Conservation (phyloP, 2,113 vertebrate genomes). For the Mastomys coucha region DNA sequence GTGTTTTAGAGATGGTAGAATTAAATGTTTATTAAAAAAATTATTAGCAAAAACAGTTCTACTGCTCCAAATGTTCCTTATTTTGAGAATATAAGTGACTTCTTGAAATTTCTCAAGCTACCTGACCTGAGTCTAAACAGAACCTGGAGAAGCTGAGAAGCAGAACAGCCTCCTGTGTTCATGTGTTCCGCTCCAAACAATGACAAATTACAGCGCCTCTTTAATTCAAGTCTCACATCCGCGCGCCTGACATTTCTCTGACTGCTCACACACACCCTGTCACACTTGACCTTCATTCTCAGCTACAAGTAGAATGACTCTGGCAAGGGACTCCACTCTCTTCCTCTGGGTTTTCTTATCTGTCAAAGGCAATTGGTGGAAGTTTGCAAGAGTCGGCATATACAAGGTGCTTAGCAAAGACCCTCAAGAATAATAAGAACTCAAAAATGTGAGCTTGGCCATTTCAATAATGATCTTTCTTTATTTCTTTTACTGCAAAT, state of each 20-base stretch:
- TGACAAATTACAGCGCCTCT: not conserved
- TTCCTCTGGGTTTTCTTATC: constrained; percentile 10
- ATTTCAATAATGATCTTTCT: not conserved
- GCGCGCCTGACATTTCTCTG: not conserved
- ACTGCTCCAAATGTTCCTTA: not conserved
- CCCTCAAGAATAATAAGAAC: not conserved
- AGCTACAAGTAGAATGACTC: not conserved
- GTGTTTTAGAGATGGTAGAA: constrained; percentile 54
- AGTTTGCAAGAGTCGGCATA: not conserved
- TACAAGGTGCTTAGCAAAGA: not conserved
- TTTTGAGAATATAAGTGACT: constrained; percentile 40
- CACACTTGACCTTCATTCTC: not conserved
- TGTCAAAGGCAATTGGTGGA: not conserved
- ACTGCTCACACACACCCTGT: not conserved
- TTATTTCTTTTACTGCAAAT: not conserved
- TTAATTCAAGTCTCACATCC: not conserved
- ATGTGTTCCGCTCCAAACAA: constrained; percentile 44
- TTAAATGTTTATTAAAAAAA: constrained; percentile 56
- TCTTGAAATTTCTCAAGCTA: constrained; percentile 59
- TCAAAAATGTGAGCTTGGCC: not conserved
- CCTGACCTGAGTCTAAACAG: constrained; percentile 57
- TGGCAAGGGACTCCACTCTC: not conserved
- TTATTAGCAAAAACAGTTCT: constrained; percentile 45
- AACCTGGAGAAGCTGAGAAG: constrained; percentile 65
- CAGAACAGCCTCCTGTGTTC: not conserved